Evolutionary conservation across 2,113 vertebrate species (phyloP), one percentile per base, ranked within the genome.

Genomic region (Naja naja): DNA sequence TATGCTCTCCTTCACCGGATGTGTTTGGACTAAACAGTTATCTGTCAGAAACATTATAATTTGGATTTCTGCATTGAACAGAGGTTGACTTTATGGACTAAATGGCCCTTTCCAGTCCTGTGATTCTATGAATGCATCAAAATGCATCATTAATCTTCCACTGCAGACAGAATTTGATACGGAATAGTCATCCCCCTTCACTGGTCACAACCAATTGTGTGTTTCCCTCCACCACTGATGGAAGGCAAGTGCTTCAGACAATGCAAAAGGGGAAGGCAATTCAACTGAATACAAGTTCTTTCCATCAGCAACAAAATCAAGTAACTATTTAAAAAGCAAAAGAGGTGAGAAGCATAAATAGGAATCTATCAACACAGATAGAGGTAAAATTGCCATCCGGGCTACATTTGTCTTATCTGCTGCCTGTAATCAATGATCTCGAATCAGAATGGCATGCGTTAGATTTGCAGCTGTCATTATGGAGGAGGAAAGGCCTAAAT

Each of bases 331-430:
- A 85, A 55, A 54, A 60, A 90, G n/a, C 3, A n/a, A 25, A n/a
- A 90, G 30, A 69, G 58, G 27, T n/a, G 45, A 56, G 53, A 58
- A 86, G 90, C 39, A 27, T 58, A 10, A 54, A 85, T 16, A 55
- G 22, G 18, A 34, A 20, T 87, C 27, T 87, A 60, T 91, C 85
- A 39, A 34, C 55, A 49, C 49, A 52, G 3, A n/a, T 49, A 52
- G 85, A 20, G 91, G 91, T 39, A 87, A 34, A 39, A 22, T 87
- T 49, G 54, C 9, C 43, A 87, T 43, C 56, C 12, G 52, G 25
- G 1, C 55, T 89, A 58, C 91, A 85, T 89, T 55, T 60, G 52
- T 91, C 92, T 93, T 34, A 56, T 93, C 58, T 27, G 93, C 90
- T 0, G 1, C 87, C 85, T 55, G 74, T 39, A 0, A 1, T 85